Base-by-base conservation (phyloP, 2,797 vertebrate genomes). In the Poeciliopsis turneri region DNA sequence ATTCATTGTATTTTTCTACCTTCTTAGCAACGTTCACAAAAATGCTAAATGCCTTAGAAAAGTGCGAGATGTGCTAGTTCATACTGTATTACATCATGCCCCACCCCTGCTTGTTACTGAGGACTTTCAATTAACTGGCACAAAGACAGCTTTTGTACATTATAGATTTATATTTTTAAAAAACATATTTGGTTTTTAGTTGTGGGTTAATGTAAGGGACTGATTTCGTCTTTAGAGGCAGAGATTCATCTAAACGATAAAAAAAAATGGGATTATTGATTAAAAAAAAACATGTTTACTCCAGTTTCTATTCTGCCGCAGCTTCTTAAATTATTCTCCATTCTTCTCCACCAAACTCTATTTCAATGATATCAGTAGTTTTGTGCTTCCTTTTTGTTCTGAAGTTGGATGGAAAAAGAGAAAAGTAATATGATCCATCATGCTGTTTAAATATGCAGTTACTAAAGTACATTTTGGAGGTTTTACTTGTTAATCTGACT, bases 401-500 rank as follows among this genome's bases (percentile, higher is more conserved):
- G 36, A 61, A 47, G 39, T 83, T 80, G 78, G n/a, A 74, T 64
- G 36, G 66, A 75, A 28, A 76, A 43, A 77, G 36, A 18, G 53
- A 73, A 72, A 47, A 66, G 68, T 75, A 72, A 80, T 15, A 49
- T 53, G 30, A 46, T 47, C 28, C 5, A 84, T 79, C 77, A 85
- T 76, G 72, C 61, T 79, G 83, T 87, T 68, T 68, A 41, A 25
- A 41, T 41, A 68, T 68, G 36, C 20, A 41, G 30, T 10, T 72
- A 46, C 46, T 30, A 20, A 53, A 66, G 13, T 47, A 72, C 55
- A 39, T 82, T 66, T 83, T 83, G 72, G 79, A 82, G 61, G 72
- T 79, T 89, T 87, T 76, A 59, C 64, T 45, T 82, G 72, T 72
- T 76, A 18, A 16, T 45, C n/a, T 20, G 5, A 41, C 11, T 46